Base-by-base conservation (phyloP, 2,113 vertebrate genomes). In the Glaucomys volans region DNA sequence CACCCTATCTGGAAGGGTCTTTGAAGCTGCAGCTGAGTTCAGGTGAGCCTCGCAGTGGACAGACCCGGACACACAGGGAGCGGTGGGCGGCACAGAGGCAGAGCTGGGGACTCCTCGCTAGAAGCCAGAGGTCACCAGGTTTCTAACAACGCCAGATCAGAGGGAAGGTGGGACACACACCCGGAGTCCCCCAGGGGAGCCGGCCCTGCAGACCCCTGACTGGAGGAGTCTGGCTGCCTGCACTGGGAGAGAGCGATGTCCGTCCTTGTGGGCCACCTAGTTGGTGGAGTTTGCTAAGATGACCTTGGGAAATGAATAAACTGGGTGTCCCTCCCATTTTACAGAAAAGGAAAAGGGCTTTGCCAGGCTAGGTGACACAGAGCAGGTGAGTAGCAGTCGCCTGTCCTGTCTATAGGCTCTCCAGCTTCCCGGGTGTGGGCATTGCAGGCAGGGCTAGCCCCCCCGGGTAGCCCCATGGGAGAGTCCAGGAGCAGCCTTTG, bases 91-190 rank as follows among this genome's bases (percentile, higher is more conserved):
- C 3, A 30, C 12, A 11, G 76, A 57, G 62, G 10, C 3, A 5
- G 42, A 62, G 54, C 14, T 2, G 0, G 11, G 76, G 0, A 4
- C 0, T 47, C 57, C 44, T 35, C 4, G 14, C 57, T 17, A 52
- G 16, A 52, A 16, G 59, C 67, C 32, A 47, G 28, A 28, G 17
- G 5, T 20, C 1, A 3, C 30, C 24, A 13, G 30, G 28, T 28
- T 11, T 37, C 54, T 22, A 59, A 37, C 0, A 11, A 20, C 37
- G 14, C 75, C 28, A 47, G 67, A 67, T 37, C 24, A 0, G 3
- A 37, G 54, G 32, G 8, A 66, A n/a, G 44, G 26, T 3, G n/a
- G 54, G 37, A 10, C 17, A 7, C 17, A 14, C 52, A 52, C 28
- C 52, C 40, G 22, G 7, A 40, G 16, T 4, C 35, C 50, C 24